These are phyloP conservation scores for Zaprionus ornatus DNA, from an alignment of 1,140 invertebrate genomes.

Conservation along the genomic window DNA sequence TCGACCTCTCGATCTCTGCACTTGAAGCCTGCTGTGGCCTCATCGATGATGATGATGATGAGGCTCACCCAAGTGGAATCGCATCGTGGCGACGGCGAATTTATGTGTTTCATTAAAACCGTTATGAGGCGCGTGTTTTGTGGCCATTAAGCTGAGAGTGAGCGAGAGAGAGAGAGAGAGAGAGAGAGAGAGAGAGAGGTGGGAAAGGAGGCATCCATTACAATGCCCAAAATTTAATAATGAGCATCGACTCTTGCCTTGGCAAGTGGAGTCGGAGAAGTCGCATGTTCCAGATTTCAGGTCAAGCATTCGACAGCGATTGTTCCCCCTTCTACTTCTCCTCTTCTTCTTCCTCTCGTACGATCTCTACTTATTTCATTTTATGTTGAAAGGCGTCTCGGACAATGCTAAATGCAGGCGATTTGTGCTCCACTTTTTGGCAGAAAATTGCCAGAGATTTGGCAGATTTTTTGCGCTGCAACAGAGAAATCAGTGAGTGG, in stretches of 20 bases:
- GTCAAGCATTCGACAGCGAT: conserved; percentile 15
- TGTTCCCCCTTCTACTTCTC: background rate
- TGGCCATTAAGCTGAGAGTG: conserved; percentile 55
- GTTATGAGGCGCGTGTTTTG: conserved; percentile 73
- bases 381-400: conserved; percentile 34
- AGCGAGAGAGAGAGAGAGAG: conserved; percentile 14
- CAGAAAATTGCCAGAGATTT: conserved; percentile 44
- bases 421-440: conserved; percentile 49
- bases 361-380: conserved; percentile 11
- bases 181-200: too few relatives aligned
- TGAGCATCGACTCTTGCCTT: conserved; percentile 36
- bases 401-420: conserved; percentile 51
- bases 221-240: conserved; percentile 66
- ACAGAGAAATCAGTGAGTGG: conserved; percentile 36
- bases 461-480: conserved; percentile 4
- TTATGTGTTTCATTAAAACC: conserved; percentile 80
- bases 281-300: conserved; percentile 42
- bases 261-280: conserved; percentile 30
- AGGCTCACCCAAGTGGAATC: conserved; percentile 66
- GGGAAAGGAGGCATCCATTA: conserved; percentile 39
- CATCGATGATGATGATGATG: background rate
- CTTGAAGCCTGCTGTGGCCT: conserved; percentile 20
- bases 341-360: background rate
- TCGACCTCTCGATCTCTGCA: conserved; percentile 27
- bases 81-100: conserved; percentile 55